phyloP scores from a whole-genome alignment of 2,888 invertebrate genomes.

The Agrochola lota region DNA sequence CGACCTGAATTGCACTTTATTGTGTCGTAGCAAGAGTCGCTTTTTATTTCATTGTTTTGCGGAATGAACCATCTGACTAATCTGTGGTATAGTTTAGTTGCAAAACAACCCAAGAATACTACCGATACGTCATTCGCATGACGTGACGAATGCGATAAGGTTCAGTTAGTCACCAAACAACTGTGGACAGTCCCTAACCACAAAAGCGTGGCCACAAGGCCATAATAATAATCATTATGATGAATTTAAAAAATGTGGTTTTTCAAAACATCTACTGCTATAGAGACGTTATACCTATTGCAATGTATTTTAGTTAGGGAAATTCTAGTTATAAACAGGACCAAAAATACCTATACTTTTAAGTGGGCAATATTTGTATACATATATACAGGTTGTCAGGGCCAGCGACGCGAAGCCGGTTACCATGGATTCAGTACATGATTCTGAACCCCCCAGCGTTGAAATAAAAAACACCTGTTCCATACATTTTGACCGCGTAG shows the following conservation, averaged over 20 bases:
- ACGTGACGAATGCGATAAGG: constrained; percentile 37
- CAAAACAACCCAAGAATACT: constrained; percentile 19
- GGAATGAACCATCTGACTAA: too few species aligned
- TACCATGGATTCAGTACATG: too few species aligned
- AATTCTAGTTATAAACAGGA: background rate
- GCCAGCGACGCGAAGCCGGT: too few species aligned
- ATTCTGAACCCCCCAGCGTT: too few species aligned
- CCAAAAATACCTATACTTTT: background rate
- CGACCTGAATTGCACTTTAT: too few species aligned
- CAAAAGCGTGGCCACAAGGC: constrained; percentile 11
- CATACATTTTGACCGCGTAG: too few species aligned
- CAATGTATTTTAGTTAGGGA: background rate
- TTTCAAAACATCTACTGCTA: background rate
- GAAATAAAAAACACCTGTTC: too few species aligned
- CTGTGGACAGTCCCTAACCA: constrained; percentile 54
- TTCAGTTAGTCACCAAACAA: constrained; percentile 36
- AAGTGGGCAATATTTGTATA: too few species aligned
- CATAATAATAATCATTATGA: background rate
- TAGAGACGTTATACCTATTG: background rate
- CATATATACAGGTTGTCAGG: too few species aligned
- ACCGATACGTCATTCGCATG: constrained; percentile 45
- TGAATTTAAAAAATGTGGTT: constrained; percentile 16
- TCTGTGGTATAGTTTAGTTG: background rate
- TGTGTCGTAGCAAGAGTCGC: too few species aligned
- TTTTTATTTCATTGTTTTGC: too few species aligned